A percentile compares a stretch with the other conserved stretches of the same genome.
Evolutionary conservation across 2,113 vertebrate genomes (phyloP).

Genomic region (Microtus montanus): DNA sequence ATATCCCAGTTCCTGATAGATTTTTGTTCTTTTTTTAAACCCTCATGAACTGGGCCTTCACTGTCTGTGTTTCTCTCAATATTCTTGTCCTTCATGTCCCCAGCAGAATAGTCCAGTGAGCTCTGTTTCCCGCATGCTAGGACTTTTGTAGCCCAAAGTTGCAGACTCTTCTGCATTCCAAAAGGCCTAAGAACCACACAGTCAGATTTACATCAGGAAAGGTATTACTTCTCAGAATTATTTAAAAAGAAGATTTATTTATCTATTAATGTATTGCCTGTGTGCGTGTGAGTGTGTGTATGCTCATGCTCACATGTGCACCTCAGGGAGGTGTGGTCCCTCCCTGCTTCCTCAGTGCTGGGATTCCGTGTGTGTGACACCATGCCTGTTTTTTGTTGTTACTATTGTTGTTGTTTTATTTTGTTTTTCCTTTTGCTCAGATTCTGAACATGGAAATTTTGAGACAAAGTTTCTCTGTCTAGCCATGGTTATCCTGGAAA

Average conservation of each 20-base stretch:
- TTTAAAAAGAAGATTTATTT: background rate
- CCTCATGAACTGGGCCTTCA: background rate
- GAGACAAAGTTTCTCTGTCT: background rate
- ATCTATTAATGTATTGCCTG: background rate
- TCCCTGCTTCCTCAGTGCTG: background rate
- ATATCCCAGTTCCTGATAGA: background rate
- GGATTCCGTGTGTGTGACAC: background rate
- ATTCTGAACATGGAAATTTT: background rate
- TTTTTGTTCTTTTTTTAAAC: background rate
- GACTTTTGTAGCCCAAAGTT: background rate
- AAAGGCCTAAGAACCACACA: background rate
- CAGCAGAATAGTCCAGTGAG: background rate
- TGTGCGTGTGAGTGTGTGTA: background rate
- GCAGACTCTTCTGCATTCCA: background rate
- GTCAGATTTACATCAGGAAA: background rate
- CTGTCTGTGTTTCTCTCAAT: background rate
- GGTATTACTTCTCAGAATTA: background rate
- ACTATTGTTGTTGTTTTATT: background rate
- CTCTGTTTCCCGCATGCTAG: background rate
- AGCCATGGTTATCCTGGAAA: background rate
- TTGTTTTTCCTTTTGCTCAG: background rate
- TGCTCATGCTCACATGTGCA: background rate
- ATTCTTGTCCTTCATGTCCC: background rate
- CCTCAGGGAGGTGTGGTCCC: background rate
- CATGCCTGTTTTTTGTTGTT: background rate